Conservation (phyloP, 2,113 vertebrate species). For the Ellobius talpinus region DNA sequence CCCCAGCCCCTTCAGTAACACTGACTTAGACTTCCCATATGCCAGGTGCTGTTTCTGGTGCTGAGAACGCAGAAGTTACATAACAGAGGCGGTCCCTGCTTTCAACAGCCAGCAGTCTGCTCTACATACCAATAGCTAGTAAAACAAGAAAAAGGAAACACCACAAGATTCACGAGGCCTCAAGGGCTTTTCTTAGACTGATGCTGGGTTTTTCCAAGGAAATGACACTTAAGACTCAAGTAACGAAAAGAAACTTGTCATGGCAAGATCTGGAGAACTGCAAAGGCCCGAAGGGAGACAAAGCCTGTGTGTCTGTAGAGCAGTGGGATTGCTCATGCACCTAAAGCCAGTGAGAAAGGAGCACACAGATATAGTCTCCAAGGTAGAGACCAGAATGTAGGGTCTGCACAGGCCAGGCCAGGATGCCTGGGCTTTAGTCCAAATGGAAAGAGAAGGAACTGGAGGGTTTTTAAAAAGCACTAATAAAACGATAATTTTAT, state of each 20-base stretch:
- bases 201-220: not conserved
- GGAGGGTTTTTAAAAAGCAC: not conserved
- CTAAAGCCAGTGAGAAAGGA: rapidly evolving
- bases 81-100: not conserved
- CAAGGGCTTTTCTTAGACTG: not conserved
- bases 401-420: not conserved
- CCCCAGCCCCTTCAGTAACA: not conserved
- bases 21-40: not conserved
- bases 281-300: not conserved
- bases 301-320: no score
- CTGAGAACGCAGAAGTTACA: not conserved
- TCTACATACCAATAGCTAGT: not conserved
- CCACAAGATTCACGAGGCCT: not conserved
- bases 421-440: not conserved
- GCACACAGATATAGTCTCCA: rapidly evolving
- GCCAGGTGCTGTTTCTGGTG: not conserved
- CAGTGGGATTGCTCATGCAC: rapidly evolving
- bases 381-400: not conserved
- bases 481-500: not conserved
- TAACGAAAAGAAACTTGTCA: not conserved
- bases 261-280: not conserved
- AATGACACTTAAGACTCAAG: not conserved
- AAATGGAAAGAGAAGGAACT: not conserved
- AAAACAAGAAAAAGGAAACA: not conserved
- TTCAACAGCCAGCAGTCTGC: not conserved